Evolutionary conservation across 2,888 invertebrate species (phyloP), one percentile per base, ranked within the genome.

Genomic region (Andricus quercusramuli): DNA sequence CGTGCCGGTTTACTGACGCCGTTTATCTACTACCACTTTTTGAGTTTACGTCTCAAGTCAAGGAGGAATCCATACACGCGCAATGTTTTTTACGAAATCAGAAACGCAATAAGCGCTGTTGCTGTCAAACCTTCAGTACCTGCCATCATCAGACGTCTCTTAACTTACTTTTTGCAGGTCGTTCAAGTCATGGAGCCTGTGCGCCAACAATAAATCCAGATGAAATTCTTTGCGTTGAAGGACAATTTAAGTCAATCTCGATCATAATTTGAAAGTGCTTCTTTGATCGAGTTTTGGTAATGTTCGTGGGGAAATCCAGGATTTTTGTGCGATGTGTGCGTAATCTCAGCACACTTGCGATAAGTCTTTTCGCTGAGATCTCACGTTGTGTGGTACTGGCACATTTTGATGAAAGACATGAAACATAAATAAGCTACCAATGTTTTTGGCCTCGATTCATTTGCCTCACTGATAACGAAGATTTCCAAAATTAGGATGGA

Each of bases 11-110:
- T 99, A 81, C 94, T 99, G 90, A 97, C 98, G 20, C 99, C 99
- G 67, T 97, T 99, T 93, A 95, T 99, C 90, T 99, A 99, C 94
- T 99, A 99, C 93, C 97, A 99, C 93, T 99, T 99, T 94, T 94
- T 99, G 89, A 95, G 96, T 82, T 95, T 98, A 92, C 96, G 99
- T 83, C 98, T 99, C 94, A 94, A 97, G 83, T 99, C 99, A 9
- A 95, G 98, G 80, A 96, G 99, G 88, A 99, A 99, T 94, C 99
- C 99, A 0, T 98, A 98, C 94, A 98, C 98, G 79, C 96, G 98
- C 91, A 98, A 96, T 92, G 96, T 98, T 93, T 99, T 99, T 94
- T 95, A 95, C 85, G 99, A 99, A 93, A 94, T 99, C 89, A 95
- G 98, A 85, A 94, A 96, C 85, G 93, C 95, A 0, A 94, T 96